Percentiles rank a stretch among this genome's conserved stretches.
Conservation (phyloP, 2,888 invertebrate species). For the Endotricha flammealis region DNA sequence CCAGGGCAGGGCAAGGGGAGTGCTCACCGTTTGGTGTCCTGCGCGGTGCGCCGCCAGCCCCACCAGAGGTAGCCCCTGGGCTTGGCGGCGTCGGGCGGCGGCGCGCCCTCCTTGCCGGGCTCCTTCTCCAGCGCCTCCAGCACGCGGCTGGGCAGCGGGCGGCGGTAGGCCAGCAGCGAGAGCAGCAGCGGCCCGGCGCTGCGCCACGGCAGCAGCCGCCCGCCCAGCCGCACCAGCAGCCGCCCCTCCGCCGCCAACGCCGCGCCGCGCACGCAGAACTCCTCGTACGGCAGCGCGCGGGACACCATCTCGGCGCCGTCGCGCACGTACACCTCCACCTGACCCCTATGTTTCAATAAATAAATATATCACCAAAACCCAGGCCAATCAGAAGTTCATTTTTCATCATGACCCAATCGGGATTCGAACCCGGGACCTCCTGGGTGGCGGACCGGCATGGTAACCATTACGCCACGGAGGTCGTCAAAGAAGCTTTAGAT, state of each 20-base stretch:
- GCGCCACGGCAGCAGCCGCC: constrained; percentile 94
- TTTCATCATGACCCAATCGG: too few relatives aligned
- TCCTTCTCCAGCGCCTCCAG: constrained; percentile 63
- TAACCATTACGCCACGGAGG: too few relatives aligned
- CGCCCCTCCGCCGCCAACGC: constrained; percentile 85
- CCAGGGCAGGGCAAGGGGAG: constrained; percentile 8
- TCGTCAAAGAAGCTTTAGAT: too few relatives aligned
- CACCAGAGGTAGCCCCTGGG: constrained; percentile 81
- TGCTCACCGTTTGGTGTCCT: constrained; percentile 51
- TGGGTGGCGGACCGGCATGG: too few relatives aligned
- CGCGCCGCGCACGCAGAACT: constrained; percentile 80
- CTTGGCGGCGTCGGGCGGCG: constrained; percentile 47
- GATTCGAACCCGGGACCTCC: too few relatives aligned
- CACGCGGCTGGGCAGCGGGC: constrained; percentile 85
- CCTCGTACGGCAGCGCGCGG: constrained; percentile 63
- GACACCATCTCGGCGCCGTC: constrained; percentile 64
- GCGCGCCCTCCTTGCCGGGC: constrained; percentile 43
- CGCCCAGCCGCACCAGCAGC: constrained; percentile 90
- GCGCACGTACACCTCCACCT: constrained; percentile 61
- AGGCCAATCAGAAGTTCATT: too few relatives aligned
- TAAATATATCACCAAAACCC: too few relatives aligned
- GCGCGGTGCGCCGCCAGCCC: constrained; percentile 80
- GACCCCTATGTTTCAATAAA: too few relatives aligned
- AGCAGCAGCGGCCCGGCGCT: constrained; percentile 94
- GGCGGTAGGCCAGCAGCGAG: constrained; percentile 90